Conservation (phyloP, 2,113 vertebrate genomes). For the Aphyosemion australe region DNA sequence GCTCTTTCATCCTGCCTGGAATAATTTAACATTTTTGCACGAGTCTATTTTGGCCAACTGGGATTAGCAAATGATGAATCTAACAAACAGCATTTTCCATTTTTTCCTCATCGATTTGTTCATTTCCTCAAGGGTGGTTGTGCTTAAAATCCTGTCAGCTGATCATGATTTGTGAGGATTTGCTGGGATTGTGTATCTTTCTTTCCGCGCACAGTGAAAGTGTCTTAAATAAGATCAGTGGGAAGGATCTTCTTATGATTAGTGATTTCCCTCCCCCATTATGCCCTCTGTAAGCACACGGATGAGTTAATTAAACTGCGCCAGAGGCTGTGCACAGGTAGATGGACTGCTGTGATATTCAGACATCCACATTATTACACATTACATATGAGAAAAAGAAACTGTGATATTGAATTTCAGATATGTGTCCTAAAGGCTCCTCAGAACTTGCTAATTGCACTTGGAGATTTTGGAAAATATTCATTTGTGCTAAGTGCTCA, state of each 20-base stretch:
- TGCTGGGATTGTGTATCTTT: slow-evolving; percentile 31
- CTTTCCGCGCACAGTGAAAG: slow-evolving; percentile 35
- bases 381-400: slow-evolving; percentile 45
- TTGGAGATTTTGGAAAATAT: slow-evolving; percentile 21
- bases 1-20: slow-evolving; percentile 54
- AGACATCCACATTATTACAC: slow-evolving; percentile 54
- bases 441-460: slow-evolving; percentile 24
- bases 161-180: slow-evolving; percentile 50
- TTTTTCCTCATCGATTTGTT: slow-evolving; percentile 33
- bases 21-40: slow-evolving; percentile 31
- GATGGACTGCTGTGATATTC: slow-evolving; percentile 55
- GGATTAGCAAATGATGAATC: slow-evolving; percentile 31
- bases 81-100: slow-evolving; percentile 33
- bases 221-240: slow-evolving; percentile 69
- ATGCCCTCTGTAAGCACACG: slow-evolving; percentile 59
- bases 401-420: slow-evolving; percentile 44
- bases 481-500: slow-evolving; percentile 10
- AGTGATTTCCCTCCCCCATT: slow-evolving; percentile 63
- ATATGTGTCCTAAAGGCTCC: slow-evolving; percentile 16
- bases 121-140: slow-evolving; percentile 35
- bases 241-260: slow-evolving; percentile 63
- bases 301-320: slow-evolving; percentile 74
- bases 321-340: slow-evolving; percentile 67
- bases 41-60: slow-evolving; percentile 13
- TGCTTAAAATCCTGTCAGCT: slow-evolving; percentile 38